Evolutionary conservation across 2,113 vertebrate species (phyloP).

Genomic region (Odobenus rosmarus): DNA sequence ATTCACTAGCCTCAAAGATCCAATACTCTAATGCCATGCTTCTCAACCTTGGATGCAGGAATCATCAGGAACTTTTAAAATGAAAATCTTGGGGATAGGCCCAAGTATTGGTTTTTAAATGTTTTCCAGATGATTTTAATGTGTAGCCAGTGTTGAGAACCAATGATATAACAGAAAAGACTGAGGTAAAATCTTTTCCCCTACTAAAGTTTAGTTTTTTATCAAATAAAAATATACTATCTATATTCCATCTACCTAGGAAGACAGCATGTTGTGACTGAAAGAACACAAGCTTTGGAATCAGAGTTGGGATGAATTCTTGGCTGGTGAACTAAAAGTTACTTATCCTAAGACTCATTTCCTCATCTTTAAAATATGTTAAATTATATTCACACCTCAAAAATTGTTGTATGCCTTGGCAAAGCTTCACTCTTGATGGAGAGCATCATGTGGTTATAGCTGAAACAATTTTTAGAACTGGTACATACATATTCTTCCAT

Average conservation of each 20-base stretch:
- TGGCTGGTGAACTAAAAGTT: neutral
- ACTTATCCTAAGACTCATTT: neutral
- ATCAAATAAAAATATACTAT: conserved; percentile 16
- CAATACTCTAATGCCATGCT: neutral
- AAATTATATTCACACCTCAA: neutral
- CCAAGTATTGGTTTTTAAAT: neutral
- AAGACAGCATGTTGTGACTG: neutral
- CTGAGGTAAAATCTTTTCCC: neutral
- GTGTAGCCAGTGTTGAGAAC: neutral
- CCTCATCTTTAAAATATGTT: neutral
- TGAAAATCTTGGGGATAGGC: neutral
- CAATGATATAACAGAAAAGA: conserved; percentile 12
- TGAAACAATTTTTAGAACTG: conserved; percentile 46
- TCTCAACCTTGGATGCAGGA: neutral
- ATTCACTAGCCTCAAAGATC: neutral
- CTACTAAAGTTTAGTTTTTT: conserved; percentile 3
- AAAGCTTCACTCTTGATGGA: conserved; percentile 34
- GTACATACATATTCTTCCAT: neutral
- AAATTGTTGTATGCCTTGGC: neutral
- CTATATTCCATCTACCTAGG: neutral
- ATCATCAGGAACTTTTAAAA: conserved; percentile 45
- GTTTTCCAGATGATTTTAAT: conserved; percentile 11
- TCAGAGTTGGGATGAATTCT: neutral
- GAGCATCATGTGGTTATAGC: neutral
- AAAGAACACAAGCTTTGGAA: conserved; percentile 41